Conservation (phyloP, 2,113 vertebrate genomes). For the Ranitomeya imitator region DNA sequence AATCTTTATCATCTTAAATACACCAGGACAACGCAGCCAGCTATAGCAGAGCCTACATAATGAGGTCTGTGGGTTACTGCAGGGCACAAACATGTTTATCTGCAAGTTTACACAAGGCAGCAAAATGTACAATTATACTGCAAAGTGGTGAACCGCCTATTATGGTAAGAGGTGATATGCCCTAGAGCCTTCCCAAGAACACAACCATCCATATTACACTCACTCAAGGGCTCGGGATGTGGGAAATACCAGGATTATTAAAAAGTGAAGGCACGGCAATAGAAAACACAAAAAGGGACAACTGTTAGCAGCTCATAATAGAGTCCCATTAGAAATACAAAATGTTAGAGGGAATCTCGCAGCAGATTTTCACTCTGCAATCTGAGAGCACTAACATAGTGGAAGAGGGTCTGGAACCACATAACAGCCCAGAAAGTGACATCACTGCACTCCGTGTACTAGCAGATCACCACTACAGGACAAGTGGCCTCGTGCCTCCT, state of each 20-base stretch:
- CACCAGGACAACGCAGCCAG: not conserved
- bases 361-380: no score
- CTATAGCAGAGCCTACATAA: not conserved
- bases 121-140: conserved; percentile 9
- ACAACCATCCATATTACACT: not conserved
- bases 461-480: no score
- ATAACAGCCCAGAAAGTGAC: no score
- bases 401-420: no score
- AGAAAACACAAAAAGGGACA: not conserved
- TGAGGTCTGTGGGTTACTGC: not conserved
- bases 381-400: no score
- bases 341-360: not conserved
- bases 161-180: conserved; percentile 16
- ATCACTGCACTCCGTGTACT: no score
- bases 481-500: no score
- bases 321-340: not conserved
- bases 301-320: not conserved
- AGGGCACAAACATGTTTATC: conserved; percentile 18
- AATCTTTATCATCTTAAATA: no score
- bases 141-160: not conserved
- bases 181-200: not conserved
- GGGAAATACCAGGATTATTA: not conserved
- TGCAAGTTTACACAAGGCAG: conserved; percentile 8
- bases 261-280: not conserved
- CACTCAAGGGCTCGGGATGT: not conserved